Base-by-base conservation (phyloP, 2,797 vertebrate genomes). In the Coregonus ussuriensis region DNA sequence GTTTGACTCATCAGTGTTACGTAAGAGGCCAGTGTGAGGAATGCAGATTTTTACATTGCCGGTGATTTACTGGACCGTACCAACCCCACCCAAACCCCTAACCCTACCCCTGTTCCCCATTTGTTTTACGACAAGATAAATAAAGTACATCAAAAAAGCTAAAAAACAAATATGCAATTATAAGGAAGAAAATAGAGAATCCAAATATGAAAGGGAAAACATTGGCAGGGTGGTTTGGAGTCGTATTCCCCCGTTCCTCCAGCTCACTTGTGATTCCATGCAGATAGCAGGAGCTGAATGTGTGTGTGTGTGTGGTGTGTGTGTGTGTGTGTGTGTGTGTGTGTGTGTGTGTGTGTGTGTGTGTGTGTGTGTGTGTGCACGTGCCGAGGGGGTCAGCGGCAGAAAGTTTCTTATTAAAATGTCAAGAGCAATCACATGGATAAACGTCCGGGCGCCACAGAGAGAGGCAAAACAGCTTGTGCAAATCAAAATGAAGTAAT, bases 361-460 rank as follows among this genome's bases (percentile, higher is more conserved):
- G 2, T 25, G 56, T 25, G 56, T 84, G n/a, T 62, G 56, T 11
- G 56, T 7, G 56, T 11, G 18, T 21, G 56, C 1, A 9, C 7
- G 56, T 25, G 59, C 21, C 25, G 21, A 62, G 25, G 54, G 82
- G 90, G 90, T 91, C 90, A 91, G 85, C 77, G n/a, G 25, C 69
- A 80, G 71, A 86, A 90, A 77, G 81, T 90, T 91, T 93, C 86
- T 89, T 91, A 93, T 93, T 92, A 92, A 93, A 94, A 92, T 92
- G 92, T 94, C 92, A 93, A 89, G 90, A 89, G 89, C 91, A 93
- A 93, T 93, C 90, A 89, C 81, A 82, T 25, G 83, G 81, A 87
- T 90, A 89, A 92, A 88, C 56, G 79, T 80, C 82, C 80, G n/a
- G 77, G 90, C 79, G 84, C 81, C 18, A 73, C 85, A 31, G 84